A percentile compares a stretch with the other conserved stretches of the same genome.
Conservation (phyloP, 2,888 invertebrate species). For the Nomada ruficornis region DNA sequence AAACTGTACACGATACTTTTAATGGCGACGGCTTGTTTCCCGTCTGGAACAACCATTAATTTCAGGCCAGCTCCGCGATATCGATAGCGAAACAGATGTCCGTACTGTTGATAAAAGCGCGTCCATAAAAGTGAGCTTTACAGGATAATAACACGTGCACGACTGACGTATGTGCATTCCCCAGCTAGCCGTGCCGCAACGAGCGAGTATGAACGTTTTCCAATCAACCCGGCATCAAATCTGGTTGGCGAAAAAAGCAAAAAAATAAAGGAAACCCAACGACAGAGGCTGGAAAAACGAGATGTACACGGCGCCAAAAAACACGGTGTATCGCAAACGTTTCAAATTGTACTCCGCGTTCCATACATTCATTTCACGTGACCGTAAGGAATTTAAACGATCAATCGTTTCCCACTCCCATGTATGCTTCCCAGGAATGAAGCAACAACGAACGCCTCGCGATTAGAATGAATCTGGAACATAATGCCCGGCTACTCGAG, state of each 20-base stretch:
- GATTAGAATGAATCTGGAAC: neutral
- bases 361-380: no score
- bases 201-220: constrained; percentile 48
- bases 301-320: no score
- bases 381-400: no score
- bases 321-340: no score
- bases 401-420: no score
- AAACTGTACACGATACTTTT: constrained; percentile 54
- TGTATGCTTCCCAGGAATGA: neutral
- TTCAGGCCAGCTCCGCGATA: constrained; percentile 51
- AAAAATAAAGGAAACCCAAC: neutral
- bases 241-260: neutral
- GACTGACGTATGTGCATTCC: constrained; percentile 37
- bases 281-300: neutral
- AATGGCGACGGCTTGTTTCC: constrained; percentile 54
- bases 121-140: constrained; percentile 60
- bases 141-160: constrained; percentile 56
- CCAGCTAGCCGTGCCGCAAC: constrained; percentile 8
- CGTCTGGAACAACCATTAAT: constrained; percentile 57
- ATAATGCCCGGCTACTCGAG: neutral
- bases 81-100: constrained; percentile 57
- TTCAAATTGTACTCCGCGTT: no score
- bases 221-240: constrained; percentile 45
- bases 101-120: constrained; percentile 58
- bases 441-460: neutral